A percentile compares a stretch with the other conserved stretches of the same genome.
These are phyloP conservation scores for Novumbra hubbsi DNA, from an alignment of 2,797 vertebrate genomes.

Conservation along the genomic window DNA sequence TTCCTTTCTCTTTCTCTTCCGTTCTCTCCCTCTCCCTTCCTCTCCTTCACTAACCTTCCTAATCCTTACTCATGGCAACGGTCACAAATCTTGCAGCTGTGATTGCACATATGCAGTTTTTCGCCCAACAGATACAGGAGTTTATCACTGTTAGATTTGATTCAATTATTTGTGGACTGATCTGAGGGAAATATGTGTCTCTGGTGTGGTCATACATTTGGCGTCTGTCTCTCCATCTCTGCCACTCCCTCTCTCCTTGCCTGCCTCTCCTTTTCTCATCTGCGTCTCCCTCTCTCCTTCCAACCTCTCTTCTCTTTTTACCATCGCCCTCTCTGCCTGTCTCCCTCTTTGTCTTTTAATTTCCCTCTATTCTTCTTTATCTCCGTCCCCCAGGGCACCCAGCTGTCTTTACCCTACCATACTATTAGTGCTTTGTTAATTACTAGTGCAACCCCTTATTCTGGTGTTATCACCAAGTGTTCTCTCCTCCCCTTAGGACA, in stretches of 20 bases:
- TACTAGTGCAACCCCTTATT: constrained; percentile 56
- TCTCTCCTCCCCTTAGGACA: constrained; percentile 27
- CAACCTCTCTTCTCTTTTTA: background rate
- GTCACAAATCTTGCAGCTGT: too few species aligned
- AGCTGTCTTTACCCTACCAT: constrained; percentile 22
- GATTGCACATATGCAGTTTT: too few species aligned
- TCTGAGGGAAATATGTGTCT: too few species aligned
- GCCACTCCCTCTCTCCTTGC: background rate
- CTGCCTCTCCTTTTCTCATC: background rate
- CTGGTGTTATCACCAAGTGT: constrained; percentile 52
- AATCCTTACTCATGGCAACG: background rate
- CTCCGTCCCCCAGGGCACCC: constrained; percentile 40
- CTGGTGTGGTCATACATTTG: too few species aligned
- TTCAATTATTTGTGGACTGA: too few species aligned
- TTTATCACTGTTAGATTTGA: too few species aligned
- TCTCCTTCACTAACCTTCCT: background rate
- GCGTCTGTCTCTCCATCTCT: background rate
- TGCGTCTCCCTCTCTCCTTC: constrained; percentile 12
- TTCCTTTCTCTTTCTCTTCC: constrained; percentile 20
- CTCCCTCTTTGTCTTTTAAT: background rate
- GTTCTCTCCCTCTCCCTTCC: constrained; percentile 32
- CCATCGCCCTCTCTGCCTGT: background rate
- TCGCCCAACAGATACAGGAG: too few species aligned
- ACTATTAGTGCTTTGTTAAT: constrained; percentile 60
- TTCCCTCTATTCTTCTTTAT: background rate